These are phyloP conservation scores for Maniola hyperantus DNA, from an alignment of 2,888 invertebrate genomes.

Conservation along the genomic window DNA sequence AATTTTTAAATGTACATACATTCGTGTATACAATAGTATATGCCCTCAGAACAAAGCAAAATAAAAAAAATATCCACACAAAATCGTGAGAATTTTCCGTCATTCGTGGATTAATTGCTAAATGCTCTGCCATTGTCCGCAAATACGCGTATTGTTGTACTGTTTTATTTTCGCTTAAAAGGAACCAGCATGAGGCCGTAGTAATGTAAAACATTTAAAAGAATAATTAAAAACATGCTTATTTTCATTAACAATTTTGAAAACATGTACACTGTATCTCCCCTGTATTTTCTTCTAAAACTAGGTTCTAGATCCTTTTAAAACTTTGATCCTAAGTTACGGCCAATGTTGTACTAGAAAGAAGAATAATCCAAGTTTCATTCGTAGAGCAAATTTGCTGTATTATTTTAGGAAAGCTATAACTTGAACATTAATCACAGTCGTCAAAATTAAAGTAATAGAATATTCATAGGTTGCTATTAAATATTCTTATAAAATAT, in stretches of 20 bases:
- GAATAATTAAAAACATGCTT: constrained; percentile 3
- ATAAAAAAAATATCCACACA: constrained; percentile 4
- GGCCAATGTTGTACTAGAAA: not conserved
- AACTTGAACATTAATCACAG: not conserved
- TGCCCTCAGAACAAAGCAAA: not conserved
- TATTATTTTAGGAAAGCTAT: not conserved
- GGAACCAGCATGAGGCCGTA: not conserved
- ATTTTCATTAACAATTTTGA: not conserved
- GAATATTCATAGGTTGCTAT: too few species aligned
- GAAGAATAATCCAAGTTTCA: not conserved
- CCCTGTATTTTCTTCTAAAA: not conserved
- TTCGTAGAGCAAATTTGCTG: not conserved
- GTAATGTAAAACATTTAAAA: not conserved
- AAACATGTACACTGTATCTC: not conserved
- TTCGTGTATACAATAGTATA: not conserved
- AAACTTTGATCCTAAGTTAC: not conserved
- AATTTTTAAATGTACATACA: not conserved
- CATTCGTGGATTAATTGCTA: constrained; percentile 21
- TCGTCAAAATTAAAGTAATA: not conserved
- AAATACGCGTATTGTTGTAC: constrained; percentile 10
- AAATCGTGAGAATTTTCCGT: constrained; percentile 25
- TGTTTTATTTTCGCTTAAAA: constrained; percentile 14
- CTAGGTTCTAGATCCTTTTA: not conserved
- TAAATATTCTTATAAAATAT: too few species aligned
- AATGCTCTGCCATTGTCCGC: constrained; percentile 23